Conservation (phyloP, 1,140 invertebrate species). For the Sesamia nonagrioides region DNA sequence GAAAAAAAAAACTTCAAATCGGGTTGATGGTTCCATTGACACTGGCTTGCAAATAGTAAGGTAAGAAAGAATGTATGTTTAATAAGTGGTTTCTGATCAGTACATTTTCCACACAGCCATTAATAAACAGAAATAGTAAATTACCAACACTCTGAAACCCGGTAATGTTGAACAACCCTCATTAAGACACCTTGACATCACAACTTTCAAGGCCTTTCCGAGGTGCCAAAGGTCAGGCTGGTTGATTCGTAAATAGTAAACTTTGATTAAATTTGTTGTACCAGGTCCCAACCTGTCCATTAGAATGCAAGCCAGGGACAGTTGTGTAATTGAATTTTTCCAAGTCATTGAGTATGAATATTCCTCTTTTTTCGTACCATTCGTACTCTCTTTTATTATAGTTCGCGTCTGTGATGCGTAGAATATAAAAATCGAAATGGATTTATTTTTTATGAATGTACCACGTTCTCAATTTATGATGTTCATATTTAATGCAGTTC, state of each 20-base stretch:
- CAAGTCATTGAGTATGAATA: conserved; percentile 61
- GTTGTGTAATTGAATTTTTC: conserved; percentile 66
- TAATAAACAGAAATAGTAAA: not conserved
- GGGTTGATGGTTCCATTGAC: too few relatives aligned
- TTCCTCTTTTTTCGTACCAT: conserved; percentile 43
- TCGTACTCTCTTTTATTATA: conserved; percentile 51
- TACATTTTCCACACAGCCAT: not conserved
- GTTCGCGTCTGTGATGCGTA: conserved; percentile 48
- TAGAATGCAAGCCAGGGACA: conserved; percentile 61
- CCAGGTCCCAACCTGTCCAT: conserved; percentile 51
- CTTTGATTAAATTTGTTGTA: conserved; percentile 65
- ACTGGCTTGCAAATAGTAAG: too few relatives aligned
- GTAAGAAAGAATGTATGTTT: too few relatives aligned
- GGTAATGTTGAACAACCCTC: conserved; percentile 15
- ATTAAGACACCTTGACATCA: conserved; percentile 28
- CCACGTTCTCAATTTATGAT: conserved; percentile 38
- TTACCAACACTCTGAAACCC: not conserved
- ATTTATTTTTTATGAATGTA: conserved; percentile 47
- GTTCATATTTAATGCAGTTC: conserved; percentile 41
- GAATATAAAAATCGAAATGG: conserved; percentile 52
- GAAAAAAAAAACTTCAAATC: too few relatives aligned
- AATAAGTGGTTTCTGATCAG: not conserved
- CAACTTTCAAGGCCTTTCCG: conserved; percentile 28
- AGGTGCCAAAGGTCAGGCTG: conserved; percentile 5
- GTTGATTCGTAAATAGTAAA: conserved; percentile 47